Conservation (phyloP, 2,113 vertebrate species). For the Brienomyrus longianalis region DNA sequence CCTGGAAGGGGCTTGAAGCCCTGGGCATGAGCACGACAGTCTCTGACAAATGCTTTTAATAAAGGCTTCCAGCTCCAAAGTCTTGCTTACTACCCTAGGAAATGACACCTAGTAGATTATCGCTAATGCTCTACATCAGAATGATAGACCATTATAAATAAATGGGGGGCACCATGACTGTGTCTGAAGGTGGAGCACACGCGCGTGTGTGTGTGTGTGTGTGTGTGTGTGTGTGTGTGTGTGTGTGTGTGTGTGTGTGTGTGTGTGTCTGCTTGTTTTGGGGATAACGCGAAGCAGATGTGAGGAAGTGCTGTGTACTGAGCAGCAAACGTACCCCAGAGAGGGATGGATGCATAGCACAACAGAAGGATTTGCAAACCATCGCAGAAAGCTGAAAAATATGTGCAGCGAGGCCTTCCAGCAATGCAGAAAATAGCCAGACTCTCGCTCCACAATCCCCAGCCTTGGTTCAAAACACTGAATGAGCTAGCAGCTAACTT, state of each 20-base stretch:
- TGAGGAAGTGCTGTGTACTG: background rate
- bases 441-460: background rate
- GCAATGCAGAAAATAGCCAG: background rate
- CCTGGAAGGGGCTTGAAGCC: background rate
- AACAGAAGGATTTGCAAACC: background rate
- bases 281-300: background rate
- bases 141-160: background rate
- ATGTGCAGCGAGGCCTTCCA: background rate
- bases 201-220: background rate
- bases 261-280: background rate
- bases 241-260: background rate
- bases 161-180: background rate
- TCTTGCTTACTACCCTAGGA: background rate
- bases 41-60: background rate
- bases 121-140: background rate
- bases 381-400: background rate
- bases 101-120: background rate
- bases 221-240: background rate
- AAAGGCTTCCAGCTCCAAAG: background rate
- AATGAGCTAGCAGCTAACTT: background rate
- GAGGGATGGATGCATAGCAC: conserved; percentile 1
- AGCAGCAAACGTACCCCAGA: conserved; percentile 35
- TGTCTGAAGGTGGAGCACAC: background rate
- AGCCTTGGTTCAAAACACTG: background rate
- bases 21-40: background rate